A percentile compares a stretch with the other conserved stretches of the same genome.
These are phyloP conservation scores for Tragelaphus eurycerus DNA, from an alignment of 2,797 vertebrate genomes.

Conservation along the genomic window DNA sequence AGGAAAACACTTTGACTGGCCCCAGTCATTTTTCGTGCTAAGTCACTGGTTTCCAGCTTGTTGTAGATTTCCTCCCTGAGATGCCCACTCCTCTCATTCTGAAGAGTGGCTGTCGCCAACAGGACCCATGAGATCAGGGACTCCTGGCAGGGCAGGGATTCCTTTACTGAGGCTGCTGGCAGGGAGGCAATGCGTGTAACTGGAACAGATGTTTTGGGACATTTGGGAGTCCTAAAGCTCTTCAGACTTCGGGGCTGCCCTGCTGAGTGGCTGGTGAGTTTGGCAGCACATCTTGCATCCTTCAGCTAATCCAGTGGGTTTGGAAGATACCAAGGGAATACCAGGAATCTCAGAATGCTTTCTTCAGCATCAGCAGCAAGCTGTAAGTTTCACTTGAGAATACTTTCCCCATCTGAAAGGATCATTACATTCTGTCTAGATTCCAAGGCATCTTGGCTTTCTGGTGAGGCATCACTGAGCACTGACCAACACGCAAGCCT, in stretches of 20 bases:
- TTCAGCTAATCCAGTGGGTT: slow-evolving; percentile 17
- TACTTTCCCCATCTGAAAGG: not conserved
- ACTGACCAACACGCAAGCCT: not conserved
- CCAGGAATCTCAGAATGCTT: not conserved
- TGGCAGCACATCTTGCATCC: slow-evolving; percentile 49
- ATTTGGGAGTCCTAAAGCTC: not conserved
- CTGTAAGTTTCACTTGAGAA: slow-evolving; percentile 6
- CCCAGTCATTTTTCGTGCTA: not conserved
- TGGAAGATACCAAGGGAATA: not conserved
- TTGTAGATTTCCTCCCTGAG: not conserved
- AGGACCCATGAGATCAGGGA: not conserved
- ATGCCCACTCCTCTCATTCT: not conserved
- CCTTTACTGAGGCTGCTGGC: not conserved
- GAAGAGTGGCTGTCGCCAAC: not conserved
- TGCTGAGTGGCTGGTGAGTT: slow-evolving; percentile 32
- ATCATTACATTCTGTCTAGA: not conserved
- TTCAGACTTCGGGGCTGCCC: not conserved
- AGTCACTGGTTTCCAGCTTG: not conserved
- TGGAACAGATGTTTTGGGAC: slow-evolving; percentile 46
- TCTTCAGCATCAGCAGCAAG: not conserved
- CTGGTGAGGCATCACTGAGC: not conserved
- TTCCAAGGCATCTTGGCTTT: not conserved
- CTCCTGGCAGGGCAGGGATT: not conserved
- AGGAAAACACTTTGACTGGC: not conserved
- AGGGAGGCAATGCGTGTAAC: not conserved